Percentiles rank a stretch among this genome's conserved stretches.
These are phyloP conservation scores for Pseudomyrmex dendroicus DNA, from an alignment of 1,140 invertebrate genomes.

Conservation along the genomic window DNA sequence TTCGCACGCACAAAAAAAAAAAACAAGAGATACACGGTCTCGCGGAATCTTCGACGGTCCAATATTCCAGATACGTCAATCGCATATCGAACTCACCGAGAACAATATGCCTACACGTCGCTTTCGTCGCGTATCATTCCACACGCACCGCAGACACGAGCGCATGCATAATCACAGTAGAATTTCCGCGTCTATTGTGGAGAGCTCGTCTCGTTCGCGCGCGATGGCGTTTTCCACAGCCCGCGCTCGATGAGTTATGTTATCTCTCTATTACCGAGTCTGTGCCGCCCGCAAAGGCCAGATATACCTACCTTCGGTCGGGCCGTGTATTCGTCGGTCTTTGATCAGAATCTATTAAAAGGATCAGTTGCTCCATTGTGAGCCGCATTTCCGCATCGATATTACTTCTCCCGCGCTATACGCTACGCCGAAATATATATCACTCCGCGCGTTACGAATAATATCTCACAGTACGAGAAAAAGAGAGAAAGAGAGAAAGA, in stretches of 20 bases:
- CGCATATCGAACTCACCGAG: conserved; percentile 5
- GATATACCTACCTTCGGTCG: conserved; percentile 54
- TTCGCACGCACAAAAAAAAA: not conserved
- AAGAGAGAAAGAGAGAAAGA: conserved; percentile 23
- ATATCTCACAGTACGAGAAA: conserved; percentile 4
- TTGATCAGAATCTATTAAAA: conserved; percentile 75
- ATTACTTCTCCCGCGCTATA: conserved; percentile 60
- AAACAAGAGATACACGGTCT: not conserved
- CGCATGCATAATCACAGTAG: conserved; percentile 10
- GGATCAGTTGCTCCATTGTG: conserved; percentile 74
- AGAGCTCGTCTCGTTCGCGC: not conserved
- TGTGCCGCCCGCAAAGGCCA: conserved; percentile 48
- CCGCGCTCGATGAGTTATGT: conserved; percentile 65
- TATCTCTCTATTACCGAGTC: conserved; percentile 55
- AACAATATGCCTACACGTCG: conserved; percentile 17
- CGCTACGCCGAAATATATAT: conserved; percentile 23
- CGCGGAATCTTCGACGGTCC: not conserved
- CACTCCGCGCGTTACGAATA: conserved; percentile 35
- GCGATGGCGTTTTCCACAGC: conserved; percentile 6
- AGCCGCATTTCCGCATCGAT: conserved; percentile 65
- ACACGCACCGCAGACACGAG: not conserved
- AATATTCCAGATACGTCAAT: conserved; percentile 29
- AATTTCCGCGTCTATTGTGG: conserved; percentile 38
- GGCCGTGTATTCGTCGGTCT: conserved; percentile 57
- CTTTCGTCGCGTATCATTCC: conserved; percentile 5